Evolutionary conservation across 2,113 vertebrate genomes (phyloP).

Genomic region (Pelobates fuscus): DNA sequence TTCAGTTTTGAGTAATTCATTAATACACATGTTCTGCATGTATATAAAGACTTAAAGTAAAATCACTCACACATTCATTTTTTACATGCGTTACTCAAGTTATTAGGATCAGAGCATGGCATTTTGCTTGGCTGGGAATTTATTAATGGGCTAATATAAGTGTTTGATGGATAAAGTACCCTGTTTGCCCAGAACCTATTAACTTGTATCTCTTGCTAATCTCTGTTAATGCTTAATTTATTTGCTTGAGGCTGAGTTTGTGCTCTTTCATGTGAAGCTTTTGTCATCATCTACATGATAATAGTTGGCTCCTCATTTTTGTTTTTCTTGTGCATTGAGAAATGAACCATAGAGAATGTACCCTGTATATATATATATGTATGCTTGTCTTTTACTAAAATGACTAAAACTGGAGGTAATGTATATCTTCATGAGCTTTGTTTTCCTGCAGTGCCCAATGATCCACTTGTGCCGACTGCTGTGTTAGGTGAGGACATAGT

Average conservation of each 20-base stretch:
- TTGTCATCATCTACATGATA: neutral
- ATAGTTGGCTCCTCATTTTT: slow-evolving; percentile 11
- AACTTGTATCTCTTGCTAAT: neutral
- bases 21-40: slow-evolving; percentile 28
- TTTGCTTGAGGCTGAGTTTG: neutral
- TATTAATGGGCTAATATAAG: neutral
- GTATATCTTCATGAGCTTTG: slow-evolving; percentile 79
- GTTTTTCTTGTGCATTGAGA: slow-evolving; percentile 38
- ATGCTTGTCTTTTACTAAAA: slow-evolving; percentile 53
- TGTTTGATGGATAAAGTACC: neutral
- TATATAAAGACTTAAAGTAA: neutral
- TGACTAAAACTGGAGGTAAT: slow-evolving; percentile 58
- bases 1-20: slow-evolving; percentile 18
- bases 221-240: neutral
- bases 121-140: neutral
- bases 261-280: neutral
- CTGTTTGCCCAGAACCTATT: neutral
- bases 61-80: slow-evolving; percentile 15
- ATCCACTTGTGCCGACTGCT: slow-evolving; percentile 97
- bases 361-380: slow-evolving; percentile 47
- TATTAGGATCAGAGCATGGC: neutral
- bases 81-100: slow-evolving; percentile 13
- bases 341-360: slow-evolving; percentile 41
- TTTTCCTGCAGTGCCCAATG: slow-evolving; percentile 95
- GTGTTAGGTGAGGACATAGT: slow-evolving; percentile 95